Evolutionary conservation across 1,140 invertebrate species (phyloP).

Genomic region (Dufourea novaeangliae): DNA sequence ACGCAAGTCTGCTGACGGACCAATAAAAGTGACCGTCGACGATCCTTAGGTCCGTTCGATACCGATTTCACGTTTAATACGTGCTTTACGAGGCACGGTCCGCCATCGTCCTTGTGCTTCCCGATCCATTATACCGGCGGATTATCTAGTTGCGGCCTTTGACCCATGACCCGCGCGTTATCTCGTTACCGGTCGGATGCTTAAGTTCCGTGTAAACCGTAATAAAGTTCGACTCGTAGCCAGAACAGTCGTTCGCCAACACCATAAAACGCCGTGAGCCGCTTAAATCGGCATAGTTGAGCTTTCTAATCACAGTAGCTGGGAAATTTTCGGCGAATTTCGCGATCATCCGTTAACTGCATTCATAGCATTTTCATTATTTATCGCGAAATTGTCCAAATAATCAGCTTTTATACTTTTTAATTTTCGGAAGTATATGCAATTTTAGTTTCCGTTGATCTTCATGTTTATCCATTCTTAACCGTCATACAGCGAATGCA

Average conservation of each 20-base stretch:
- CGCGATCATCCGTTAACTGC: neutral
- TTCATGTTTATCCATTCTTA: no score
- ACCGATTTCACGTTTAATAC: neutral
- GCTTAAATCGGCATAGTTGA: neutral
- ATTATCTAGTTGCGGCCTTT: constrained; percentile 22
- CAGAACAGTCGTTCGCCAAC: constrained; percentile 6
- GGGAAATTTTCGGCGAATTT: constrained; percentile 28
- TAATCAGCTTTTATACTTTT: no score
- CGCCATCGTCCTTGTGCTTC: neutral
- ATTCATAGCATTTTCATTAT: no score
- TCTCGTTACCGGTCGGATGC: constrained; percentile 17
- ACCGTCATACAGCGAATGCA: no score
- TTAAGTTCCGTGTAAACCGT: constrained; percentile 14
- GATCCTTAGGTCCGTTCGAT: neutral
- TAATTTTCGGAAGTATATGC: no score
- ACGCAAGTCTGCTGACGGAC: neutral
- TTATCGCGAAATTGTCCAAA: no score
- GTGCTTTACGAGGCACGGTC: constrained; percentile 14
- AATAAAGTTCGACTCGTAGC: constrained; percentile 25
- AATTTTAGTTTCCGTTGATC: no score
- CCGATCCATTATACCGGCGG: neutral
- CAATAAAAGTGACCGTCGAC: no score
- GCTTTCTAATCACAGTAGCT: neutral
- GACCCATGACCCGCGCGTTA: constrained; percentile 21
- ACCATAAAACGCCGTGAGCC: constrained; percentile 11